phyloP scores from a whole-genome alignment of 2,797 vertebrate species.

The Cetoscarus ocellatus region DNA sequence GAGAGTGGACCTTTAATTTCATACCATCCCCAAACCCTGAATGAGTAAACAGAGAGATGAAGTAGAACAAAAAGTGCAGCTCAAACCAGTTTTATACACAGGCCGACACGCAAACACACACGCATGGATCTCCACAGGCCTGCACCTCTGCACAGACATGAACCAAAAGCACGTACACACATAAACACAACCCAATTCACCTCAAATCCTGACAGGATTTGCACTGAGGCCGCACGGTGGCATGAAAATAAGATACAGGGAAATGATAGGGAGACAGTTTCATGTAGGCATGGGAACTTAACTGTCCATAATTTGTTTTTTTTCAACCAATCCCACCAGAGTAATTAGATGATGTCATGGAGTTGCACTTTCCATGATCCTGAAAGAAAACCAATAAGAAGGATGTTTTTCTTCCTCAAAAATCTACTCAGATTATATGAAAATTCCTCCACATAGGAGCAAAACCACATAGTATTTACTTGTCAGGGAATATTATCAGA shows the following conservation, averaged over 20 bases:
- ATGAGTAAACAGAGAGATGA: conserved; percentile 53
- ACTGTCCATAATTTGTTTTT: conserved; percentile 64
- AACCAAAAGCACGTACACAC: conserved; percentile 42
- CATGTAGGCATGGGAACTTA: conserved; percentile 67
- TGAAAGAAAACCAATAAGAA: conserved; percentile 45
- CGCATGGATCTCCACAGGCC: conserved; percentile 11
- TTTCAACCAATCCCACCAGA: conserved; percentile 49
- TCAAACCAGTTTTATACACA: conserved; percentile 29
- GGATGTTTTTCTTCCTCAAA: not conserved
- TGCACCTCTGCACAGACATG: conserved; percentile 26
- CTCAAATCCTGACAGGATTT: conserved; percentile 66
- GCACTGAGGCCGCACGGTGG: conserved; percentile 50
- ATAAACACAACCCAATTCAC: conserved; percentile 66
- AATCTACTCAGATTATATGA: not conserved
- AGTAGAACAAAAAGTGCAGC: conserved; percentile 42
- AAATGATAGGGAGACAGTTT: conserved; percentile 68
- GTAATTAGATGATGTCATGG: conserved; percentile 75
- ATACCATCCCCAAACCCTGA: conserved; percentile 45
- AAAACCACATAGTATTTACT: not conserved
- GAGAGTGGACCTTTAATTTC: conserved; percentile 55
- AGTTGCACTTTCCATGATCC: conserved; percentile 64
- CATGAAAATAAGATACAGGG: conserved; percentile 72
- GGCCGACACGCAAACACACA: conserved; percentile 24
- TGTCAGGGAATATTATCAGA: too few species aligned
- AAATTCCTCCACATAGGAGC: not conserved